phyloP scores from a whole-genome alignment of 2,888 invertebrate species.

The Phaedon cochleariae region DNA sequence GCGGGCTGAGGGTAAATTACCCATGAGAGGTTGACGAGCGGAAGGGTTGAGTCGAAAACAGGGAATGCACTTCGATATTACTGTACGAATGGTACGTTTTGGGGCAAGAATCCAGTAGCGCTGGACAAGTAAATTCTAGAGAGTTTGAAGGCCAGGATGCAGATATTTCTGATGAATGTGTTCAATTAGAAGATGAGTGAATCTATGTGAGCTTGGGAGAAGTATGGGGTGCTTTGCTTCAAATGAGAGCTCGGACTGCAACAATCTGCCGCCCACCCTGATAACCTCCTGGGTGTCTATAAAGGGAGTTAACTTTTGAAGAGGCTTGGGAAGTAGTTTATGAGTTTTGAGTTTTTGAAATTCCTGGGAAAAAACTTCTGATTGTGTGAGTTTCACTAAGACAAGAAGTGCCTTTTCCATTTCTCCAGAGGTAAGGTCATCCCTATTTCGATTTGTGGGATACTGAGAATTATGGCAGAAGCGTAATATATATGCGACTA shows the following conservation, averaged over 20 bases:
- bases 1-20: slow-evolving; percentile 41
- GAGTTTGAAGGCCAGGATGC: neutral
- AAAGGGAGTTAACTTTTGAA: neutral
- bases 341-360: neutral
- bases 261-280: neutral
- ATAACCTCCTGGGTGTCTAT: neutral
- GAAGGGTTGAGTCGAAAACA: slow-evolving; percentile 36
- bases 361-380: neutral
- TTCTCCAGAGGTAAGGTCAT: neutral
- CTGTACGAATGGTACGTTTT: slow-evolving; percentile 13
- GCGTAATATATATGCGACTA: no score
- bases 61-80: slow-evolving; percentile 22
- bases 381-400: neutral
- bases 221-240: neutral
- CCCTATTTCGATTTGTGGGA: neutral
- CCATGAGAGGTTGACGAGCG: slow-evolving; percentile 43
- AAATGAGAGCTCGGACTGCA: neutral
- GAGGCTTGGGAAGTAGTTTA: neutral
- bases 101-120: neutral
- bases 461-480: neutral
- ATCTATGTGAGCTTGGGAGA: neutral
- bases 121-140: neutral
- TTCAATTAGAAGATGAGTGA: neutral
- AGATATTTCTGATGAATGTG: neutral
- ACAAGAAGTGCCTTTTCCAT: neutral